A percentile compares a stretch with the other conserved stretches of the same genome.
Evolutionary conservation across 1,140 invertebrate species (phyloP).

Genomic region (Venturia canescens): DNA sequence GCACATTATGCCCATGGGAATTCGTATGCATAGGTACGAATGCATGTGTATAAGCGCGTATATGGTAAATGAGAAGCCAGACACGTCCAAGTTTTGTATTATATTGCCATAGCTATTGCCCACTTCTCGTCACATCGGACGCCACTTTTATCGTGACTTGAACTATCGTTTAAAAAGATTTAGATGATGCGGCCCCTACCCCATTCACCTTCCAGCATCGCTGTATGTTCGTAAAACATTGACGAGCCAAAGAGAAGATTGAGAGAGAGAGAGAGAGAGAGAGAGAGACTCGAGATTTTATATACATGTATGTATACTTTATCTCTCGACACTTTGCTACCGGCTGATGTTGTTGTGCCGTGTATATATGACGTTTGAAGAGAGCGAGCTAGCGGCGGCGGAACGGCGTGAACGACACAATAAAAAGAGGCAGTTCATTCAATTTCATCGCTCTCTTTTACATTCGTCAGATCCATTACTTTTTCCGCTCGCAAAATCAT

Average conservation of each 20-base stretch:
- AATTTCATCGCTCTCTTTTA: constrained; percentile 42
- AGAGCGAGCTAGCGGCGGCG: constrained; percentile 12
- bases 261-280: background rate
- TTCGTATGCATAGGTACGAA: background rate
- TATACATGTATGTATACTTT: constrained; percentile 34
- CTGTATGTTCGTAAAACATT: constrained; percentile 41
- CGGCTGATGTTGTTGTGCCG: constrained; percentile 25
- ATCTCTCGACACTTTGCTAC: constrained; percentile 37
- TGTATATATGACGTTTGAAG: constrained; percentile 3
- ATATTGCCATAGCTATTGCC: constrained; percentile 34
- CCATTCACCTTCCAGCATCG: background rate
- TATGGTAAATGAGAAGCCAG: constrained; percentile 15
- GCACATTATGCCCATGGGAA: background rate
- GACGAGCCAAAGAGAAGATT: constrained; percentile 31
- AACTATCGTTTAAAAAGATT: constrained; percentile 48
- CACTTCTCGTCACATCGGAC: constrained; percentile 43
- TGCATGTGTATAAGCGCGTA: background rate
- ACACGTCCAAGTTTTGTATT: constrained; percentile 11
- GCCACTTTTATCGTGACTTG: constrained; percentile 43
- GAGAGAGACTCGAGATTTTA: constrained; percentile 28
- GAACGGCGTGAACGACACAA: constrained; percentile 41
- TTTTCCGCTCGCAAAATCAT: constrained; percentile 27
- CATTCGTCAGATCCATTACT: constrained; percentile 44
- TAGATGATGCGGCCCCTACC: constrained; percentile 31
- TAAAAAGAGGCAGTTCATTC: constrained; percentile 43